These are phyloP conservation scores for Ennomos quercinarius DNA, from an alignment of 2,888 invertebrate genomes.

Conservation along the genomic window DNA sequence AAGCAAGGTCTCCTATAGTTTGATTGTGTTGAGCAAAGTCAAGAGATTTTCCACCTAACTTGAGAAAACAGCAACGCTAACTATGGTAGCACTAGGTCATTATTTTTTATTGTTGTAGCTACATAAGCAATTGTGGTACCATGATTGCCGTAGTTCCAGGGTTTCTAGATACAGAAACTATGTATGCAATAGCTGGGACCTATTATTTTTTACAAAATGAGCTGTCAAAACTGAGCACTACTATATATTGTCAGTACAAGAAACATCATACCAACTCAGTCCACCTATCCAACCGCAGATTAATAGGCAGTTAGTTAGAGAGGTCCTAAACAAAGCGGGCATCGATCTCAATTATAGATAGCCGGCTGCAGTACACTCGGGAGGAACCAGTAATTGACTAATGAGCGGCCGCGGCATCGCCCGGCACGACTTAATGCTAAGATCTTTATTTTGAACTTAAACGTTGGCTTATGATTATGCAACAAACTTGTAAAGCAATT, in stretches of 20 bases:
- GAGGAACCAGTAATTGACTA: slow-evolving; percentile 38
- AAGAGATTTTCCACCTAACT: too few relatives aligned
- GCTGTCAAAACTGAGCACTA: too few relatives aligned
- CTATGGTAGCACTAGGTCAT: too few relatives aligned
- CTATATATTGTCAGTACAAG: too few relatives aligned
- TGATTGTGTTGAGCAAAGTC: background rate
- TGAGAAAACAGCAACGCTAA: too few relatives aligned
- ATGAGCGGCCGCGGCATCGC: slow-evolving; percentile 31
- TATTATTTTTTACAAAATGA: too few relatives aligned
- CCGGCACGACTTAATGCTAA: slow-evolving; percentile 13
- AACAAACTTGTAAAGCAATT: background rate
- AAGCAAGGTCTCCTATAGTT: slow-evolving; percentile 1
- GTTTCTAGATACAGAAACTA: too few relatives aligned
- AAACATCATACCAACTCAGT: background rate
- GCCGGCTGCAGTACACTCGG: slow-evolving; percentile 30
- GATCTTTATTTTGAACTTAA: slow-evolving; percentile 7
- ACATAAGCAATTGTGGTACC: too few relatives aligned
- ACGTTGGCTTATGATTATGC: background rate
- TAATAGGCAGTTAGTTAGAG: slow-evolving; percentile 29
- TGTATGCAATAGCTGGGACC: too few relatives aligned
- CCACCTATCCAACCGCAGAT: slow-evolving; percentile 8
- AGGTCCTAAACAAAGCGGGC: slow-evolving; percentile 40
- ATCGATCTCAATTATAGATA: slow-evolving; percentile 72
- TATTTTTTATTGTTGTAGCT: too few relatives aligned
- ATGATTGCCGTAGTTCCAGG: too few relatives aligned